Evolutionary conservation across 2,113 vertebrate genomes (phyloP).

Genomic region (Anser cygnoides): DNA sequence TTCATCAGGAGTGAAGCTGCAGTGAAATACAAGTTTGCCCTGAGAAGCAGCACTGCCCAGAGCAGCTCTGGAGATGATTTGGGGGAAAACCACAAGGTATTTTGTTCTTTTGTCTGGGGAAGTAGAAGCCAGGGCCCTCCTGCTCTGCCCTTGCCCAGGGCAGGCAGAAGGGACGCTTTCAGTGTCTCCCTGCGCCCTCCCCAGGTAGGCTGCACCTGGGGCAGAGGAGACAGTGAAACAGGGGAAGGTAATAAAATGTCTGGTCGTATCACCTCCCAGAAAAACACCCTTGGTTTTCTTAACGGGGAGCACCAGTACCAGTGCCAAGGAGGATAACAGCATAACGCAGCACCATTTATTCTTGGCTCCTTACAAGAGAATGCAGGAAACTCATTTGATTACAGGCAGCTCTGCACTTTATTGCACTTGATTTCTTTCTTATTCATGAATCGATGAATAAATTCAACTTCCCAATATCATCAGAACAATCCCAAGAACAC

Average conservation of each 20-base stretch:
- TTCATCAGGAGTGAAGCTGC: background rate
- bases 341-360: background rate
- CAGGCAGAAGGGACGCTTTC: background rate
- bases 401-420: background rate
- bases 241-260: background rate
- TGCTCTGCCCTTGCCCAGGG: background rate
- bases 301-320: fast-evolving
- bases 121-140: background rate
- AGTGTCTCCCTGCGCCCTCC: no score
- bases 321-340: background rate
- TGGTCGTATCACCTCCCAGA: background rate
- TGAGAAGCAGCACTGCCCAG: background rate
- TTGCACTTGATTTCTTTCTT: background rate
- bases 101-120: background rate
- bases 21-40: background rate
- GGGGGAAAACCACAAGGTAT: background rate
- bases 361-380: background rate
- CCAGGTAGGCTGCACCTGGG: no score
- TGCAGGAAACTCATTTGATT: background rate
- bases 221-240: background rate
- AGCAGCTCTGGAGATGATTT: background rate
- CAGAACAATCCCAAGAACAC: background rate
- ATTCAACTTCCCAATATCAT: background rate
- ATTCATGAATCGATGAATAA: background rate
- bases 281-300: background rate